A percentile compares a stretch with the other conserved stretches of the same genome.
These are phyloP conservation scores for Stegophylla sp. DNA, from an alignment of 2,888 invertebrate species.

Conservation along the genomic window DNA sequence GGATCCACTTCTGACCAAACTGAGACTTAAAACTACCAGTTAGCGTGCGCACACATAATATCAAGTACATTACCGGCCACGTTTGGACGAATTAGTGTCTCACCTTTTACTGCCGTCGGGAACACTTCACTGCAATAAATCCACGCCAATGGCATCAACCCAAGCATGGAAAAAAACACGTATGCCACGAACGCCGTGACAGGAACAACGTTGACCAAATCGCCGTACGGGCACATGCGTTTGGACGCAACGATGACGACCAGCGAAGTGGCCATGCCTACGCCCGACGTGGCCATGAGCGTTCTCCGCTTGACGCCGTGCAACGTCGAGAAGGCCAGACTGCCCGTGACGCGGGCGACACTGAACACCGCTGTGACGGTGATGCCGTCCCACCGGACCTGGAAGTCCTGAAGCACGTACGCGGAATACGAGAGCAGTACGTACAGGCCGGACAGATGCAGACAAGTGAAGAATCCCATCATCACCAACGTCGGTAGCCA, in stretches of 20 bases:
- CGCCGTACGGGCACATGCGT: not conserved
- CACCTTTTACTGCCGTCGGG: slow-evolving; percentile 39
- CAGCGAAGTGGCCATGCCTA: slow-evolving; percentile 34
- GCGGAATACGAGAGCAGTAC: slow-evolving; percentile 36
- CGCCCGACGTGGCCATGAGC: slow-evolving; percentile 1
- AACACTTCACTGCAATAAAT: slow-evolving; percentile 36
- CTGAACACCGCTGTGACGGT: not conserved
- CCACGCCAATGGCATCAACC: slow-evolving; percentile 31
- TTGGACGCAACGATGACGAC: not conserved
- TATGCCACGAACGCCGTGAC: slow-evolving; percentile 16
- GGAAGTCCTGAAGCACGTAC: not conserved
- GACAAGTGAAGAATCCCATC: not conserved
- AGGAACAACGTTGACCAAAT: not conserved
- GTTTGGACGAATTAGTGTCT: too few relatives aligned
- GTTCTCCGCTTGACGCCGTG: slow-evolving; percentile 14
- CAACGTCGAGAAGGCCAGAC: slow-evolving; percentile 1
- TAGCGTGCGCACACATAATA: too few relatives aligned
- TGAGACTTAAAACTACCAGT: too few relatives aligned
- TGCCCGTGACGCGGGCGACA: slow-evolving; percentile 2
- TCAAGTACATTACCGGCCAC: too few relatives aligned
- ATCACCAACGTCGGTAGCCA: slow-evolving; percentile 33
- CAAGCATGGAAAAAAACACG: slow-evolving; percentile 15
- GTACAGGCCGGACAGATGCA: slow-evolving; percentile 32
- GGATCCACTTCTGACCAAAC: too few relatives aligned
- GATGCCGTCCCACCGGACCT: slow-evolving; percentile 14